phyloP scores from a whole-genome alignment of 2,888 invertebrate species.

The Nephrotoma appendiculata region DNA sequence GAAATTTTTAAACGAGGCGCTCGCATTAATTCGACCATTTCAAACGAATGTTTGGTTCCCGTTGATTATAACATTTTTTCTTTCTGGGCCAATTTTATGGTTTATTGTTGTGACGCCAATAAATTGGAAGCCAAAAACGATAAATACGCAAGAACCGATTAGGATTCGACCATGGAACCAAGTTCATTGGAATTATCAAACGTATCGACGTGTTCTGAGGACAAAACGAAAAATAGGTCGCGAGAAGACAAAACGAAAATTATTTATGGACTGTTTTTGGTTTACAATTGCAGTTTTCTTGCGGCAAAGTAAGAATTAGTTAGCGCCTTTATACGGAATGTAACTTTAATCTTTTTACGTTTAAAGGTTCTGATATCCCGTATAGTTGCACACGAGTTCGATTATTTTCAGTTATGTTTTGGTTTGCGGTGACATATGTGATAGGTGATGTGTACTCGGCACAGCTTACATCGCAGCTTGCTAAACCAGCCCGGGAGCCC shows the following conservation, averaged over 20 bases:
- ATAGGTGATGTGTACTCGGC: slow-evolving; percentile 68
- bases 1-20: slow-evolving; percentile 53
- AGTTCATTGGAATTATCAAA: not conserved
- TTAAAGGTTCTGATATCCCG: slow-evolving; percentile 22
- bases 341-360: not conserved
- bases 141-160: not conserved
- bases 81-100: slow-evolving; percentile 56
- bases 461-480: slow-evolving; percentile 58
- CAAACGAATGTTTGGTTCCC: slow-evolving; percentile 63
- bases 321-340: not conserved
- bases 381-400: slow-evolving; percentile 50
- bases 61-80: slow-evolving; percentile 44
- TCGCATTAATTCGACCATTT: slow-evolving; percentile 59
- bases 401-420: slow-evolving; percentile 51
- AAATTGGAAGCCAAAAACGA: slow-evolving; percentile 13
- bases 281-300: slow-evolving; percentile 54
- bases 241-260: slow-evolving; percentile 17
- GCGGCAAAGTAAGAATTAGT: slow-evolving; percentile 45
- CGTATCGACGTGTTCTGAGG: not conserved
- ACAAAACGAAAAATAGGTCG: not conserved
- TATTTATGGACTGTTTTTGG: slow-evolving; percentile 52
- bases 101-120: slow-evolving; percentile 46
- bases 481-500: slow-evolving; percentile 53
- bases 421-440: slow-evolving; percentile 62
- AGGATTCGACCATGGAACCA: not conserved